Conservation (phyloP, 2,888 invertebrate species). For the Thymelicus acteon region DNA sequence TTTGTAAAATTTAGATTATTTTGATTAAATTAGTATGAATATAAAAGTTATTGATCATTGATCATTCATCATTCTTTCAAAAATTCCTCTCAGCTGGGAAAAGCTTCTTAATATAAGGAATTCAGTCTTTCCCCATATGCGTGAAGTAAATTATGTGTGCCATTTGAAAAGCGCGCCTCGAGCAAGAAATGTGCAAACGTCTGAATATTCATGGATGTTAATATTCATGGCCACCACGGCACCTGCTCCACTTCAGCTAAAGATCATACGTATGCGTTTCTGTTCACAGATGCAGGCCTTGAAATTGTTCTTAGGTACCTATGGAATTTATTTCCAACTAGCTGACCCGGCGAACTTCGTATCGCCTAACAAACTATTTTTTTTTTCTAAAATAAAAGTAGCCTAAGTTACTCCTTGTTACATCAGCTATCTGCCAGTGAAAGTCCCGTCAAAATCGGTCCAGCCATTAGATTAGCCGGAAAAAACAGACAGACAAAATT, state of each 20-base stretch:
- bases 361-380: no score
- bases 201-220: conserved; percentile 78
- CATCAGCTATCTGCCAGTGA: no score
- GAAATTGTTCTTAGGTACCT: conserved; percentile 16
- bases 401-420: no score
- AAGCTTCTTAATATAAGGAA: not conserved
- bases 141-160: conserved; percentile 29
- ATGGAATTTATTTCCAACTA: conserved; percentile 23
- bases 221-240: conserved; percentile 71
- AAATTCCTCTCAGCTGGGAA: not conserved
- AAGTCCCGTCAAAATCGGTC: no score
- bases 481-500: no score
- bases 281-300: conserved; percentile 30
- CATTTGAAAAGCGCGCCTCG: conserved; percentile 51
- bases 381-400: no score
- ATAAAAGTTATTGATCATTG: no score
- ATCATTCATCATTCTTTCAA: not conserved
- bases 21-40: no score
- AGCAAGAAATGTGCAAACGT: conserved; percentile 75
- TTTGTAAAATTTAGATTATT: no score
- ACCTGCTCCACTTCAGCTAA: conserved; percentile 64
- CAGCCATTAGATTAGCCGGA: no score
- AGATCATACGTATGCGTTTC: conserved; percentile 46
- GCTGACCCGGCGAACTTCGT: no score
- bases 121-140: conserved; percentile 17